Conservation (phyloP, 2,888 invertebrate species). For the Julus scandinavius region DNA sequence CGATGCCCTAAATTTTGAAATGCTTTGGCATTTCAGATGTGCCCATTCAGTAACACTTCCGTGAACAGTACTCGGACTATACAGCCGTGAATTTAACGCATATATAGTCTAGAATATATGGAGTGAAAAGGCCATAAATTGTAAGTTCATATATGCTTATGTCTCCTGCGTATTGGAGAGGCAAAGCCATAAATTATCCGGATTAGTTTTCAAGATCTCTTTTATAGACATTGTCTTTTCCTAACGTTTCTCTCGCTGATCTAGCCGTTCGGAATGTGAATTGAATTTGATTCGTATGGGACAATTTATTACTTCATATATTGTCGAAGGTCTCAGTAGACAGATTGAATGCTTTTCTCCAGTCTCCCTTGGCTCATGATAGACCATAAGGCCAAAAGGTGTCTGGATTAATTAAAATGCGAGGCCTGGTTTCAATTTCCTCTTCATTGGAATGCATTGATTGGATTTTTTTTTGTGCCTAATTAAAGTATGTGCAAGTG, state of each 20-base stretch:
- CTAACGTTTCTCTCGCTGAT: conserved; percentile 1
- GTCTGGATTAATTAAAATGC: background rate
- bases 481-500: no score
- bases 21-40: background rate
- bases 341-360: background rate
- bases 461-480: no score
- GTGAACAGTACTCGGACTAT: background rate
- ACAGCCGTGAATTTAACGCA: background rate
- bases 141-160: background rate
- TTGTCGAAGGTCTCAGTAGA: background rate
- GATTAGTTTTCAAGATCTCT: conserved; percentile 17
- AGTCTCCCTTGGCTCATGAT: background rate
- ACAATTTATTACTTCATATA: background rate
- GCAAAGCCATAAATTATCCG: background rate
- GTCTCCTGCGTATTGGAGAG: background rate
- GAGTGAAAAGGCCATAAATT: background rate
- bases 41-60: background rate
- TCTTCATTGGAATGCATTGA: background rate
- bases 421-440: background rate
- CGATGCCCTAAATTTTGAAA: background rate
- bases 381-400: background rate
- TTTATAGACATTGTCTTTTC: background rate
- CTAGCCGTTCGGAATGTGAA: background rate
- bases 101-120: background rate
- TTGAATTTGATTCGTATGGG: background rate